phyloP scores from a whole-genome alignment of 2,797 vertebrate genomes.

The Pseudotriccus pelzelni region DNA sequence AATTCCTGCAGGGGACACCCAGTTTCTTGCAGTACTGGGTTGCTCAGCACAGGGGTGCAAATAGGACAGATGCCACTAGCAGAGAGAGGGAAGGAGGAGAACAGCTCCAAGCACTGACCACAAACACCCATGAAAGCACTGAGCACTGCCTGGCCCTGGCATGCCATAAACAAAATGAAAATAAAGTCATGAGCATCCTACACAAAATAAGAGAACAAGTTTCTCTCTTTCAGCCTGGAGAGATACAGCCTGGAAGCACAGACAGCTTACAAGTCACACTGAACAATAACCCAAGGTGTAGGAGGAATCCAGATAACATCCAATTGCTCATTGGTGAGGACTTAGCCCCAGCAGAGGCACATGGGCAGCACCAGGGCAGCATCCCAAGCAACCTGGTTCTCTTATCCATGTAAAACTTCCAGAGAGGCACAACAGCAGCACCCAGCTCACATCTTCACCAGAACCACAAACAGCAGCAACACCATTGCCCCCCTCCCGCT shows the following conservation, averaged over 20 bases:
- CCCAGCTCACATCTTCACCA: not conserved
- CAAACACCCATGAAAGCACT: not conserved
- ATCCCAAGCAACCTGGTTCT: not conserved
- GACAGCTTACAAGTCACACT: not conserved
- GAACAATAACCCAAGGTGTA: not conserved
- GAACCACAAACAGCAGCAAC: not conserved
- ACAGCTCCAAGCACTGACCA: not conserved
- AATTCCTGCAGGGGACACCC: not conserved
- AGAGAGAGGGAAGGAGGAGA: not conserved
- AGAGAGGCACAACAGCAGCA: not conserved
- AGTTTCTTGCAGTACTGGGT: fast-evolving
- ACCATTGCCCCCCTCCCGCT: not conserved
- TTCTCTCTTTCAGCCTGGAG: not conserved
- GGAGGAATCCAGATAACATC: not conserved
- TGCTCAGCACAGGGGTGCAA: not conserved
- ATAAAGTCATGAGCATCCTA: not conserved
- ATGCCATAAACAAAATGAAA: not conserved
- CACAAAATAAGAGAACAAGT: not conserved
- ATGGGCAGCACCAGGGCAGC: not conserved
- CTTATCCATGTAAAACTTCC: not conserved
- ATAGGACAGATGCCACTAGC: fast-evolving
- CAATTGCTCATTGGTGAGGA: fast-evolving
- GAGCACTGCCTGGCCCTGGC: not conserved
- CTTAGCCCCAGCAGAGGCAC: not conserved
- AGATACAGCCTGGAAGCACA: not conserved